Evolutionary conservation across 1,140 invertebrate genomes (phyloP).

Genomic region (Tetragnatha versicolor): DNA sequence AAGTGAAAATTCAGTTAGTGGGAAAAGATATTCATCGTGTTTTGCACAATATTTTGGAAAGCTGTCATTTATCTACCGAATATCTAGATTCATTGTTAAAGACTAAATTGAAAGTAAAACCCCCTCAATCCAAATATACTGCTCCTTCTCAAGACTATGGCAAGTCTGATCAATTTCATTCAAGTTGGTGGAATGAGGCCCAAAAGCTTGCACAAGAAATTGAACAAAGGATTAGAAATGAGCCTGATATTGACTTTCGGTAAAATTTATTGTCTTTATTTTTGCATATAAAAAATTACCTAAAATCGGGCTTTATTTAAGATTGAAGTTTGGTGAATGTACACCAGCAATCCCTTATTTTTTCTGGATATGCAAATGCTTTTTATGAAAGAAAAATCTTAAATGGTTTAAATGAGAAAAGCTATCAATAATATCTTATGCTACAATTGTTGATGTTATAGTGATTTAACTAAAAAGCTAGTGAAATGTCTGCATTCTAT

Average conservation of each 20-base stretch:
- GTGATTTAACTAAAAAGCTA: no score
- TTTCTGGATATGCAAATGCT: no score
- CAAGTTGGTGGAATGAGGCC: conserved; percentile 36
- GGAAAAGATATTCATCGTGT: conserved; percentile 73
- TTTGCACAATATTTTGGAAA: conserved; percentile 78
- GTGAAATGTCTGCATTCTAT: no score
- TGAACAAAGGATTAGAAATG: conserved; percentile 43
- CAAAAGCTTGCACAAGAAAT: conserved; percentile 27
- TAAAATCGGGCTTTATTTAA: no score
- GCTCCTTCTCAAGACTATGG: not conserved
- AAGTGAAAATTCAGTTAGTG: conserved; percentile 64
- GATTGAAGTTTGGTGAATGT: no score
- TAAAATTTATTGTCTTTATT: conserved; percentile 20
- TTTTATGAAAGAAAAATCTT: no score
- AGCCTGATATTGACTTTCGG: conserved; percentile 53
- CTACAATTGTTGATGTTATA: no score
- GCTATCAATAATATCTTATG: no score
- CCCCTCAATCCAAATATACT: not conserved
- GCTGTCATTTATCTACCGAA: conserved; percentile 82
- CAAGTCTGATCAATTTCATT: conserved; percentile 1
- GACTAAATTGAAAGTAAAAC: conserved; percentile 4
- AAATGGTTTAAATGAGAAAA: no score
- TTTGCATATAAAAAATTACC: no score
- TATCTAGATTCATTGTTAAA: conserved; percentile 77
- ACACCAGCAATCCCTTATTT: no score